A percentile compares a stretch with the other conserved stretches of the same genome.
Evolutionary conservation across 2,888 invertebrate species (phyloP).

Genomic region (Synanthedon myopaeformis): DNA sequence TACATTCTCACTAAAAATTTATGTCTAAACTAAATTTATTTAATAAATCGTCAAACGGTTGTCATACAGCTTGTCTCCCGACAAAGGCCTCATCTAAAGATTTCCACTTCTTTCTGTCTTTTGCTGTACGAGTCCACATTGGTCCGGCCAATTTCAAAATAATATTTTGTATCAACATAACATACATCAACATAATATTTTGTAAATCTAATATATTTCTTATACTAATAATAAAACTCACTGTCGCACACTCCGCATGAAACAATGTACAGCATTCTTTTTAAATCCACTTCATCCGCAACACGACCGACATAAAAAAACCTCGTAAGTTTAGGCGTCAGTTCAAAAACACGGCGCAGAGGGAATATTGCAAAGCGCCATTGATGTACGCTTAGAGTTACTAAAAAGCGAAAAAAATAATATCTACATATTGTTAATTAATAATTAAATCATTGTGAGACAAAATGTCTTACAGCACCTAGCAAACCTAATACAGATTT

Average conservation of each 20-base stretch:
- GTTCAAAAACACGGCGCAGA: slow-evolving; percentile 36
- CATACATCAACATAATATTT: neutral
- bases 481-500: no score
- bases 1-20: no score
- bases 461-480: no score
- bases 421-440: no score
- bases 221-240: slow-evolving; percentile 17
- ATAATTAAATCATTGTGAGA: neutral
- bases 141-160: no score
- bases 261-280: slow-evolving; percentile 30
- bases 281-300: slow-evolving; percentile 34
- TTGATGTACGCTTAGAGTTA: slow-evolving; percentile 46
- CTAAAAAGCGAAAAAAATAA: slow-evolving; percentile 14
- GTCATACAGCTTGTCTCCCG: no score
- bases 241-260: slow-evolving; percentile 47
- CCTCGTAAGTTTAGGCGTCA: slow-evolving; percentile 39
- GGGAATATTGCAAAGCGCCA: slow-evolving; percentile 42
- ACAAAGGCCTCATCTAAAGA: no score
- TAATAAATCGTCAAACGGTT: no score
- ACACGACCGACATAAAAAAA: slow-evolving; percentile 39
- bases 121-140: no score
- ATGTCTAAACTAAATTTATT: no score
- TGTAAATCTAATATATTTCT: neutral
- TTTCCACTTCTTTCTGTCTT: no score
- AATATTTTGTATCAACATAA: no score